These are phyloP conservation scores for Anabas testudineus DNA, from an alignment of 2,797 vertebrate genomes.

Conservation along the genomic window DNA sequence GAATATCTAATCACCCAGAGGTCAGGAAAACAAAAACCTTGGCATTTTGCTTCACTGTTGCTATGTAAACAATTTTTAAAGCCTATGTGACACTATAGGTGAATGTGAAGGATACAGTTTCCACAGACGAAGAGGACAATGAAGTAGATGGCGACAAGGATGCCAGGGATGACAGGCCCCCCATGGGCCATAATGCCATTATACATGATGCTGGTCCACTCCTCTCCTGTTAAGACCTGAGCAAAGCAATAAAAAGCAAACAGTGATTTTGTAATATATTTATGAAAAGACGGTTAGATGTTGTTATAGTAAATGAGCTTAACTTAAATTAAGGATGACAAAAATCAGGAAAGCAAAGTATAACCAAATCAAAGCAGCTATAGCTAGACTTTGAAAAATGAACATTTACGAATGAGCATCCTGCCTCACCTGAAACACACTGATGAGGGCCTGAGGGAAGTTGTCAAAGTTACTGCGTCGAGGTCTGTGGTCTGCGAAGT, in stretches of 20 bases:
- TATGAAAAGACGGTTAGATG: not conserved
- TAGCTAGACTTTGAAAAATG: not conserved
- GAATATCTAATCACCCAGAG: slow-evolving; percentile 87
- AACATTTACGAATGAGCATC: accelerated
- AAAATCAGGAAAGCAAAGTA: slow-evolving; percentile 5
- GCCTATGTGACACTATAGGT: not conserved
- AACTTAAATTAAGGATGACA: not conserved
- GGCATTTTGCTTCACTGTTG: not conserved
- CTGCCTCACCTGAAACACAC: slow-evolving; percentile 93
- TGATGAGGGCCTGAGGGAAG: slow-evolving; percentile 97
- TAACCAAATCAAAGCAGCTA: slow-evolving; percentile 4
- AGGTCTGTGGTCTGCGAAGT: slow-evolving; percentile 88
- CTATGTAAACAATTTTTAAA: not conserved
- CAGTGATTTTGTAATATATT: not conserved
- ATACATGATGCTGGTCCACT: slow-evolving; percentile 96
- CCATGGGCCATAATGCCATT: slow-evolving; percentile 96
- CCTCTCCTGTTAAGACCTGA: slow-evolving; percentile 95
- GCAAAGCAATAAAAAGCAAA: slow-evolving; percentile 11
- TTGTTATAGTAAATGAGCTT: not conserved
- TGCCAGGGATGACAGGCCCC: slow-evolving; percentile 92
- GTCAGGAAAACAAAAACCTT: slow-evolving; percentile 70
- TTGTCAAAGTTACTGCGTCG: slow-evolving; percentile 96
- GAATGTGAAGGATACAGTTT: slow-evolving; percentile 94
- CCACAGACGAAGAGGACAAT: slow-evolving; percentile 95
- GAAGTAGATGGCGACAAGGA: slow-evolving; percentile 95